Percentiles rank a stretch among this genome's conserved stretches.
These are phyloP conservation scores for Desoria tigrina DNA, from an alignment of 2,888 invertebrate genomes.

Conservation along the genomic window DNA sequence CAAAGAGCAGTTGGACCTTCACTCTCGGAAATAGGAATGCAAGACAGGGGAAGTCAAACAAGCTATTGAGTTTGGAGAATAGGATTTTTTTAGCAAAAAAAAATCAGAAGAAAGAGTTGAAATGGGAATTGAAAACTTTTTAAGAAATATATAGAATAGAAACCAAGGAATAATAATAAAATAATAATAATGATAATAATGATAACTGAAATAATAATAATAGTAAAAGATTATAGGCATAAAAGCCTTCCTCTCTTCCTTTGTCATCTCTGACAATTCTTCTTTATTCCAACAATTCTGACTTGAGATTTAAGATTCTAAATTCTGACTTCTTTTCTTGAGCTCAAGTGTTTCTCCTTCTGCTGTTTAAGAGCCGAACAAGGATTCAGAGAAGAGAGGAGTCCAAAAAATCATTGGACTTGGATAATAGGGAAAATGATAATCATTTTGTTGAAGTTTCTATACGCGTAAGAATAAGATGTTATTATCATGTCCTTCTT, in stretches of 20 bases:
- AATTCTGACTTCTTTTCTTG: too few species aligned
- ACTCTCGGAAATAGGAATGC: too few species aligned
- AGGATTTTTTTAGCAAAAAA: not conserved
- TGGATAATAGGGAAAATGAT: conserved; percentile 7
- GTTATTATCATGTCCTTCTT: too few species aligned
- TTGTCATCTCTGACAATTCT: too few species aligned
- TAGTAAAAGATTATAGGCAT: too few species aligned
- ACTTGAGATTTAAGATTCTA: too few species aligned
- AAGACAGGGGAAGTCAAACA: not conserved
- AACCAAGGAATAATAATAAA: not conserved
- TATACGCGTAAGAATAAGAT: not conserved
- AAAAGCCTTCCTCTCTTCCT: too few species aligned
- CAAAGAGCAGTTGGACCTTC: too few species aligned
- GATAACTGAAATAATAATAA: not conserved
- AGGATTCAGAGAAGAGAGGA: not conserved
- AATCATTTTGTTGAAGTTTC: conserved; percentile 2
- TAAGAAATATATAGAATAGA: not conserved
- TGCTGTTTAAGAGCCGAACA: not conserved
- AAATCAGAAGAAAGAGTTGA: not conserved
- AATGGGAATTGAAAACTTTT: not conserved
- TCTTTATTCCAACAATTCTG: too few species aligned
- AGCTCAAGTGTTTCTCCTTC: conserved; percentile 9
- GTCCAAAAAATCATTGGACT: conserved; percentile 8
- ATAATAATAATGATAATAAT: conserved; percentile 1
- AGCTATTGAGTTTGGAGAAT: not conserved